Base-by-base conservation (phyloP, 2,113 vertebrate genomes). In the Mola mola region DNA sequence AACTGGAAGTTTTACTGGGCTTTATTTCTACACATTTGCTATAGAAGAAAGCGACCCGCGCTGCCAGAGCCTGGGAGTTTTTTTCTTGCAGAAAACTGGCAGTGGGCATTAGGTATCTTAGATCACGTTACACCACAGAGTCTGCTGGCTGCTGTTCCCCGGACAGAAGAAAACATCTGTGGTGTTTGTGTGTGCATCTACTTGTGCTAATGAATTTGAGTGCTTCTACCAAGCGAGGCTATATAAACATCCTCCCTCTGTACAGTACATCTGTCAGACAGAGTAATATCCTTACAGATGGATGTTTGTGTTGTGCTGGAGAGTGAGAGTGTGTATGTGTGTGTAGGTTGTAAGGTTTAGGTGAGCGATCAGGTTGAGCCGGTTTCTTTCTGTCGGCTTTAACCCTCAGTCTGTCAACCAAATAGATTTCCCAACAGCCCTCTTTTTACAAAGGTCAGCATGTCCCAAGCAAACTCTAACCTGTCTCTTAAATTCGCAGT, bases 301-400 rank as follows among this genome's bases (percentile, higher is more conserved):
- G 20, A 8, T 58, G 16, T 17, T 10, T 63, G 7, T 44, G 16
- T 53, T 57, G 1, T 59, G 40, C 16, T 16, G n/a, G 38, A 51
- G 55, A 63, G 37, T 20, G 48, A 22, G 1, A 3, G 24, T 20
- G 59, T 17, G 37, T 36, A 66, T 36, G 22, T 56, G 24, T 26
- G 58, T 53, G 5, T 43, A 19, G 36, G 12, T 25, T 50, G 43
- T 37, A 31, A 81, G 59, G n/a, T 12, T 42, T 15, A 46, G 38
- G 47, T 74, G 38, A 85, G 62, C 37, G 41, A 82, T 81, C 84
- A 59, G 69, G 86, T 82, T 73, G 17, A 85, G 74, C 88, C 8
- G 61, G 88, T 89, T 87, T 82, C 20, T 62, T 42, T 7, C 69
- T 36, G 28, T 59, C 50, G 52, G 34, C 29, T 11, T 40, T 37